Base-by-base conservation (phyloP, 2,888 invertebrate species). In the Aproaerema taeniolella region DNA sequence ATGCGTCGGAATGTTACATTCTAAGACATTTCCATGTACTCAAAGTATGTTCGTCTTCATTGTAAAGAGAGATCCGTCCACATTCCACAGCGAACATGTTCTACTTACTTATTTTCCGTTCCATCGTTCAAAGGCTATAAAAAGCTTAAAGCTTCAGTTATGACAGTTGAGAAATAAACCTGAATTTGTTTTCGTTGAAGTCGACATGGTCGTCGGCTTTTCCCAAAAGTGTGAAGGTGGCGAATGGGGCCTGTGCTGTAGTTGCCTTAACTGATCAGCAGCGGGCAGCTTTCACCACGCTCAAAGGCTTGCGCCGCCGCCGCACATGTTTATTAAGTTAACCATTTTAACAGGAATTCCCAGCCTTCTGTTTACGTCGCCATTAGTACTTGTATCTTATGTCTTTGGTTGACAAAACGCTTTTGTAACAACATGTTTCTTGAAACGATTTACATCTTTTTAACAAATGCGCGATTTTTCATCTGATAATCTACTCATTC, bases 261-360 rank as follows among this genome's bases (percentile, higher is more conserved):
- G 38, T 39, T 37, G 35, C 26, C 29, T 61, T 55, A 59, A 61
- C 61, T 59, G 58, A 64, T 62, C 58, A 52, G 53, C 56, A 53
- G 62, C 62, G 58, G 63, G 57, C 72, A 70, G 82, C 81, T 82
- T 82, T 82, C 83, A 75, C 83, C 73, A 61, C 53, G 67, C 67
- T 77, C 78, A 80, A 81, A 81, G 78, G 68, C 63, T 70, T n/a
- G n/a, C 55, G 62, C 67, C 67, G 61, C 71, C 70, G 70, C 63
- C 64, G 60, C 60, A 67, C 76, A 77, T 79, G 80, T 78, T 75
- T 80, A 79, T 81, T 74, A 74, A 79, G 66, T 78, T 78, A 81
- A 77, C 73, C 70, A 79, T 75, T 75, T 77, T 70, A 77, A 74
- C 74, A 75, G 67, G 71, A 75, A 81, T 74, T 70, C 66, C 66